Evolutionary conservation across 2,113 vertebrate genomes (phyloP).

Genomic region (Cheilinus undulatus): DNA sequence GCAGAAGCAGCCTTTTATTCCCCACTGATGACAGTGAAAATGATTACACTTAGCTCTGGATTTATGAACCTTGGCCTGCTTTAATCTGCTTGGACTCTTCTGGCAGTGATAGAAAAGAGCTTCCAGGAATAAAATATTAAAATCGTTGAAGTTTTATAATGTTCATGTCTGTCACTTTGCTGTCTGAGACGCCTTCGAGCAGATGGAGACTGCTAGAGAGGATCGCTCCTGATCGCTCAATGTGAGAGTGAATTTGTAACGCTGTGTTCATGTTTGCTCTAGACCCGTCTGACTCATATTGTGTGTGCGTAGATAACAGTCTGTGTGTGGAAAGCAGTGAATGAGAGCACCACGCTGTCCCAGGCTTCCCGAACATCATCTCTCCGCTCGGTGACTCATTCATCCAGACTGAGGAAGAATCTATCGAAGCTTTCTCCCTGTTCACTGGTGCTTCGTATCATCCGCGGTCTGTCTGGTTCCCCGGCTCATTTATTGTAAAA

Average conservation of each 20-base stretch:
- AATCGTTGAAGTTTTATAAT: constrained; percentile 26
- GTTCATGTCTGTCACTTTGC: constrained; percentile 37
- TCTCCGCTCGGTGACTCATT: constrained; percentile 68
- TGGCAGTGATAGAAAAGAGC: constrained; percentile 6
- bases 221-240: constrained; percentile 30
- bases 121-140: constrained; percentile 35
- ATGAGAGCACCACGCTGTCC: constrained; percentile 66
- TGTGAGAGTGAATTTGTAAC: constrained; percentile 18
- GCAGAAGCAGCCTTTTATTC: neutral
- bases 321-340: constrained; percentile 35
- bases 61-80: constrained; percentile 17
- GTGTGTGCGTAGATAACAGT: constrained; percentile 35
- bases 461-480: constrained; percentile 19
- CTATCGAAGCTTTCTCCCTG: constrained; percentile 43
- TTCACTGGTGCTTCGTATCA: constrained; percentile 23
- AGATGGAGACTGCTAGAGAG: neutral
- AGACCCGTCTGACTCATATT: constrained; percentile 62
- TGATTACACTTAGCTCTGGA: neutral
- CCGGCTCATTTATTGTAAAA: too few species aligned
- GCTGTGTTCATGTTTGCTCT: constrained; percentile 50
- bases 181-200: constrained; percentile 30
- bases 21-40: neutral
- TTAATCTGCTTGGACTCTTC: constrained; percentile 21
- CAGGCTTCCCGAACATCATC: constrained; percentile 68
- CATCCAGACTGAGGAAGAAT: constrained; percentile 52